phyloP scores from a whole-genome alignment of 64 coral and sea anemone species.

The Dendronephthya gigantea region DNA sequence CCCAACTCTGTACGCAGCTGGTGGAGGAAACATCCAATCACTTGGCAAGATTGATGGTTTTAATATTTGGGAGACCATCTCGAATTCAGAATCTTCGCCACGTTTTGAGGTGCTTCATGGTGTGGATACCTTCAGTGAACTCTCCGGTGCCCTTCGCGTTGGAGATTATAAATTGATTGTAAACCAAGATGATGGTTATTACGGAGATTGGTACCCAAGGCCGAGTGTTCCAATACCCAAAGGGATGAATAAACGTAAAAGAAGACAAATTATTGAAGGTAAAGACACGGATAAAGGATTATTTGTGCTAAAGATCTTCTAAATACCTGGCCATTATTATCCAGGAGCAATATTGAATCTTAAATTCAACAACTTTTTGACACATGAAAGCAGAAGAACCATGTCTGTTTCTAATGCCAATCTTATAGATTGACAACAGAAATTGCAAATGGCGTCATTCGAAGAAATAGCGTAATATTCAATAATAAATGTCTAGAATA shows the following conservation, averaged over 20 bases:
- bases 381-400: too few relatives aligned
- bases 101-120: conserved; percentile 91
- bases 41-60: conserved; percentile 63
- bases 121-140: conserved; percentile 59
- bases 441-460: too few relatives aligned
- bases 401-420: too few relatives aligned
- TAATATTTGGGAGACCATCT: conserved; percentile 73
- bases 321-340: too few relatives aligned
- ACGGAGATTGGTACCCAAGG: conserved; percentile 82
- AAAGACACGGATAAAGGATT: not conserved
- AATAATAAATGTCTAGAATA: too few relatives aligned
- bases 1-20: conserved; percentile 66
- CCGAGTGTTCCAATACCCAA: conserved; percentile 38
- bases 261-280: conserved; percentile 33
- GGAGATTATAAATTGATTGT: conserved; percentile 94
- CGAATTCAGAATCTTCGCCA: conserved; percentile 40
- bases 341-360: too few relatives aligned
- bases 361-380: too few relatives aligned
- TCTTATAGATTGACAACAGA: too few relatives aligned
- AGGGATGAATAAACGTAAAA: conserved; percentile 52
- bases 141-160: conserved; percentile 62
- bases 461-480: too few relatives aligned
- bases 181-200: conserved; percentile 69
- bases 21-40: conserved; percentile 63
- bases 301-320: too few relatives aligned